phyloP scores from a whole-genome alignment of 2,113 vertebrate genomes.

The Pachypanchax playfairii region DNA sequence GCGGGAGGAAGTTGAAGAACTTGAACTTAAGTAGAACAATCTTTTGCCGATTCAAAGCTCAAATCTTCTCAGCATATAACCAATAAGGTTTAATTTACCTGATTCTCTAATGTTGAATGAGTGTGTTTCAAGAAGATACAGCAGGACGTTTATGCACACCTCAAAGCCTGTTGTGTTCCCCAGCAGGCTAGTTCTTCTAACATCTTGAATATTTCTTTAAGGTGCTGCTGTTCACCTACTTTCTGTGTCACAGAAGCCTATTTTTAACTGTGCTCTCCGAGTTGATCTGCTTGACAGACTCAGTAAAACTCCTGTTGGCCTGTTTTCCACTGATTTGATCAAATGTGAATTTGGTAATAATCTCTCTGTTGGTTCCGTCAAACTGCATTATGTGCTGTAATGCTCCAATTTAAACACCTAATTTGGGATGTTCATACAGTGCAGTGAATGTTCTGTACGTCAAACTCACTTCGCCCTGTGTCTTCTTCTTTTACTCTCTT shows the following conservation, averaged over 20 bases:
- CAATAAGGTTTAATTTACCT: neutral
- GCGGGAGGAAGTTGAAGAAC: neutral
- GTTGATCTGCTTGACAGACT: conserved; percentile 24
- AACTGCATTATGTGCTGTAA: conserved; percentile 23
- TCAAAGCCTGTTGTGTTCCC: neutral
- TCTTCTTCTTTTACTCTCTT: conserved; percentile 33
- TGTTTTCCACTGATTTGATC: conserved; percentile 36
- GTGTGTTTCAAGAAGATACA: neutral
- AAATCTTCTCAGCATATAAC: neutral
- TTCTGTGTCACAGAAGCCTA: conserved; percentile 41
- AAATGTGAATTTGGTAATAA: conserved; percentile 31
- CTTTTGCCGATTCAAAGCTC: neutral
- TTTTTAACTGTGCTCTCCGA: conserved; percentile 49
- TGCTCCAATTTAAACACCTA: conserved; percentile 24
- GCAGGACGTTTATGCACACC: neutral
- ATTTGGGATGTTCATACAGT: conserved; percentile 23
- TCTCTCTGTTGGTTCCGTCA: conserved; percentile 13
- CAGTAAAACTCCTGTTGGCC: conserved; percentile 28
- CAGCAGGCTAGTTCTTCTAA: conserved; percentile 9
- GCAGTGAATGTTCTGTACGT: conserved; percentile 29
- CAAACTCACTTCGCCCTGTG: conserved; percentile 33
- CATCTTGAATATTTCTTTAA: conserved; percentile 19
- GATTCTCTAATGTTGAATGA: neutral
- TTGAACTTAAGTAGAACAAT: neutral
- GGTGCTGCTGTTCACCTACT: conserved; percentile 25